Evolutionary conservation across 2,113 vertebrate species (phyloP).

Genomic region (Cairina moschata): DNA sequence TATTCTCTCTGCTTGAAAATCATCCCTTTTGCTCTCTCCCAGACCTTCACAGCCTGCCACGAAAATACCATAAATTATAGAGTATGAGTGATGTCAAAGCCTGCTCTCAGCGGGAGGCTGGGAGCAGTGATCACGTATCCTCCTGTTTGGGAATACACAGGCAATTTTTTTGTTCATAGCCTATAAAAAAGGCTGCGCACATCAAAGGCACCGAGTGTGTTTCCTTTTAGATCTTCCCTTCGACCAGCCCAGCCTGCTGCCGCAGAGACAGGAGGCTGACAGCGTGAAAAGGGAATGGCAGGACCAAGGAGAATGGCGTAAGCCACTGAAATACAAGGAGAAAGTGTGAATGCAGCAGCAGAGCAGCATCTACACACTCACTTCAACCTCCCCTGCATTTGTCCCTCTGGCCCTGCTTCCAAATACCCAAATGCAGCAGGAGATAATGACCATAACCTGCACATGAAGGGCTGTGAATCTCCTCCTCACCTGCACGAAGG

Average conservation of each 20-base stretch:
- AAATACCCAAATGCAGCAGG: neutral
- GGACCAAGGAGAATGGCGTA: neutral
- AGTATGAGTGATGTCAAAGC: slow-evolving; percentile 59
- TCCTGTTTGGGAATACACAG: slow-evolving; percentile 46
- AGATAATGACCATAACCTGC: neutral
- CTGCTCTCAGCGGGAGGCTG: neutral
- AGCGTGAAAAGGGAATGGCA: neutral
- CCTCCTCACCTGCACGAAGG: neutral
- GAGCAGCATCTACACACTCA: neutral
- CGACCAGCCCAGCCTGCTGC: neutral
- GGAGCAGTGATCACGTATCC: slow-evolving; percentile 7
- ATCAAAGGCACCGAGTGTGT: slow-evolving; percentile 3
- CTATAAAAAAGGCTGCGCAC: neutral
- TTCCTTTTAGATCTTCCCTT: neutral
- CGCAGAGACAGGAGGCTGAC: neutral
- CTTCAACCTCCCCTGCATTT: neutral
- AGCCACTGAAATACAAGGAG: neutral
- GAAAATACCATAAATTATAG: slow-evolving; percentile 69
- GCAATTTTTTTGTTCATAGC: neutral
- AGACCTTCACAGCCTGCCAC: slow-evolving; percentile 37
- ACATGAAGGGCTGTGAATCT: neutral
- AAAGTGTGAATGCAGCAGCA: neutral
- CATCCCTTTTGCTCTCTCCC: neutral
- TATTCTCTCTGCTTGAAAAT: neutral
- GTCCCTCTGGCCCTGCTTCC: neutral